Conservation (phyloP, 2,797 vertebrate species). For the Microchirus variegatus region DNA sequence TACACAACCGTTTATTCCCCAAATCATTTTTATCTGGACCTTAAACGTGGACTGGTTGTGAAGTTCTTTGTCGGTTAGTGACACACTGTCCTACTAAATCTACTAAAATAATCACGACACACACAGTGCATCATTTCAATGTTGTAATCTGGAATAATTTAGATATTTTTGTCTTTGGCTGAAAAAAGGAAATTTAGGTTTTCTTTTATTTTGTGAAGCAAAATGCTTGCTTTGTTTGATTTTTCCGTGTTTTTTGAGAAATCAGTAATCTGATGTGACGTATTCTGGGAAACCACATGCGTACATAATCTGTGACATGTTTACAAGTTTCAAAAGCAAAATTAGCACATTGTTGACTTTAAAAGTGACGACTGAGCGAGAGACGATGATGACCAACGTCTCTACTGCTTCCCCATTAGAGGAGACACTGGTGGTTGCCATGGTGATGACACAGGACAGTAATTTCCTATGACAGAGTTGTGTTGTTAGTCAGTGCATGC, state of each 20-base stretch:
- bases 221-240: neutral
- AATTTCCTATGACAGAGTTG: slow-evolving; percentile 9
- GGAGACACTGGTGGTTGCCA: slow-evolving; percentile 22
- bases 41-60: too few relatives aligned
- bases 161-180: too few relatives aligned
- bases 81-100: too few relatives aligned
- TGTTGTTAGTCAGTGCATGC: slow-evolving; percentile 1
- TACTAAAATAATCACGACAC: too few relatives aligned
- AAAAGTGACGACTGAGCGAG: slow-evolving; percentile 17
- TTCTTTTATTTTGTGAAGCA: too few relatives aligned
- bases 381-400: neutral
- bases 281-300: neutral
- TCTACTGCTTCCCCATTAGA: slow-evolving; percentile 20
- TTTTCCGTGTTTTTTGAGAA: neutral
- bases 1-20: too few relatives aligned
- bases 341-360: slow-evolving; percentile 13
- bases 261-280: neutral
- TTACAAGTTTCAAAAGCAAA: slow-evolving; percentile 20
- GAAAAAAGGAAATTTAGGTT: too few relatives aligned
- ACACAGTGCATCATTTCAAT: too few relatives aligned
- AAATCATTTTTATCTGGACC: too few relatives aligned
- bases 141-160: too few relatives aligned
- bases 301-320: slow-evolving; percentile 13
- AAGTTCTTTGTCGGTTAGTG: too few relatives aligned
- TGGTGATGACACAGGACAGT: neutral